Conservation (phyloP, 2,113 vertebrate species). For the Sterna hirundo region DNA sequence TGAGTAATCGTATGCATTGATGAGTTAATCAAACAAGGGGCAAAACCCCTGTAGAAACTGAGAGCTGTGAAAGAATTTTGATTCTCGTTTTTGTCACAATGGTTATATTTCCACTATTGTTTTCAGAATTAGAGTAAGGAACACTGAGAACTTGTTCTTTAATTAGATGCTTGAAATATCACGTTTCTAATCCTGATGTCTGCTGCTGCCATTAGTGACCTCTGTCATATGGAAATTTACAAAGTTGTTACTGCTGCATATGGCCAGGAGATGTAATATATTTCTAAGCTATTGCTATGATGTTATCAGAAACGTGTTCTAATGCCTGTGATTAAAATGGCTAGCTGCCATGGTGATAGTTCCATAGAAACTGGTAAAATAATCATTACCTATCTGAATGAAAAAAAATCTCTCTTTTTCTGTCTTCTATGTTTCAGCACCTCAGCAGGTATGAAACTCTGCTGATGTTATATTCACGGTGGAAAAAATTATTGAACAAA, state of each 20-base stretch:
- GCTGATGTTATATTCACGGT: background rate
- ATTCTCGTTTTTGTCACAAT: background rate
- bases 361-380: constrained; percentile 64
- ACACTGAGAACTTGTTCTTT: constrained; percentile 2
- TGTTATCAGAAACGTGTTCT: background rate
- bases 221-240: background rate
- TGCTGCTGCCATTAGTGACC: background rate
- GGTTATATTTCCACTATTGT: background rate
- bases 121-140: constrained; percentile 1
- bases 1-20: constrained; percentile 8
- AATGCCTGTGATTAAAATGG: constrained; percentile 50
- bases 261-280: background rate
- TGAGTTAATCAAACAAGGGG: background rate
- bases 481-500: background rate
- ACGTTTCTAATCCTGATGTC: background rate
- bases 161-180: background rate
- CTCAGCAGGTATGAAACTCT: background rate
- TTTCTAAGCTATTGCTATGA: background rate
- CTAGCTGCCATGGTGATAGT: constrained; percentile 51
- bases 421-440: background rate
- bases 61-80: background rate
- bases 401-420: background rate
- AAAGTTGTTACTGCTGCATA: background rate
- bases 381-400: constrained; percentile 25
- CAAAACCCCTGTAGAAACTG: background rate